Base-by-base conservation (phyloP, 1,140 invertebrate genomes). In the Harpegnathos saltator region DNA sequence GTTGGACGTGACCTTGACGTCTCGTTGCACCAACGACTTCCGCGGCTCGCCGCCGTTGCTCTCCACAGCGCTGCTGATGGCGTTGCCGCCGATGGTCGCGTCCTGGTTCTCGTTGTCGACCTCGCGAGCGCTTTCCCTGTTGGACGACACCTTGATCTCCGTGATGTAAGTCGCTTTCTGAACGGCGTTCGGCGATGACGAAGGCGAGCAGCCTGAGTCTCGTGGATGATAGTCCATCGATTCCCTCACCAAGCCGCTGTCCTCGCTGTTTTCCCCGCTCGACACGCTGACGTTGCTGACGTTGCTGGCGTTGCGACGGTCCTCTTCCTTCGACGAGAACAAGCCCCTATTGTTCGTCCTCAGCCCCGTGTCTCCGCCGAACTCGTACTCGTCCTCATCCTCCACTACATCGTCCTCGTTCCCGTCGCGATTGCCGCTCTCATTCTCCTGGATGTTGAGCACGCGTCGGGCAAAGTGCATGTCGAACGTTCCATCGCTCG, bases 111-210 rank as follows among this genome's bases (percentile, higher is more conserved):
- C 89, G 2, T 68, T 87, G 2, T 90, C 86, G 14, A 66, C 48
- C n/a, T 88, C 89, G 3, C 84, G 87, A 58, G 78, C 3, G n/a
- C 91, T 89, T 12, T 88, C 92, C 58, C 85, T 81, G 33, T 84
- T 90, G 15, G 94, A 89, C 0, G 92, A 92, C 0, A 95, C 94
- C 58, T 95, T 94, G 22, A 95, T 95, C 78, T 95, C 94, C 0
- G 95, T 95, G 1, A 95, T 93, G 65, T 95, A 95, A 0, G 94
- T 94, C 89, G 93, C 92, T 33, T 93, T 94, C n/a, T 92, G 91
- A 0, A 88, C 78, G 0, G 82, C 68, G 33, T 85, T 73, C 14
- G 93, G 93, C 75, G 94, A 89, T 7, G 94, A 93, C 0, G 94
- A 75, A 7, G 92, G 90, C 19, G 93, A 93, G 29, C 90, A 92